Evolutionary conservation across 2,888 invertebrate species (phyloP).

Genomic region (Nephrotoma flavescens): DNA sequence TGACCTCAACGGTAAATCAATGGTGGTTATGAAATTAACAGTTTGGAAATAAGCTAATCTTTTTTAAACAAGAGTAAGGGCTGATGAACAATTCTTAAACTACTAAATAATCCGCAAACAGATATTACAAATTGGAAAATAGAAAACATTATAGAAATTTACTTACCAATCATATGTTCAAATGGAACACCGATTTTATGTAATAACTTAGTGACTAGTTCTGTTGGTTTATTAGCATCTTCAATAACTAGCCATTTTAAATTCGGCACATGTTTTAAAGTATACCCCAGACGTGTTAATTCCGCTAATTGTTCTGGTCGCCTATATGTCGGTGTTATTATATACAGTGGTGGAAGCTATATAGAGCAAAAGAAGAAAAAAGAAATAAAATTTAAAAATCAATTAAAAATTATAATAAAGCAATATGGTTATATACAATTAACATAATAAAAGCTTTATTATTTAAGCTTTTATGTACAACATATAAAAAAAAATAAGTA

Average conservation of each 20-base stretch:
- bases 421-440: neutral
- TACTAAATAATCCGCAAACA: no score
- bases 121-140: neutral
- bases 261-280: slow-evolving; percentile 48
- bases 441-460: neutral
- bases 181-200: slow-evolving; percentile 38
- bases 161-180: slow-evolving; percentile 41
- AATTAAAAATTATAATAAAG: neutral
- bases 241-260: slow-evolving; percentile 63
- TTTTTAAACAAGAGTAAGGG: no score
- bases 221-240: slow-evolving; percentile 40
- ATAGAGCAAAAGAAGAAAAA: neutral
- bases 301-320: slow-evolving; percentile 68
- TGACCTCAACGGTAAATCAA: no score
- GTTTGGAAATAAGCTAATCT: no score
- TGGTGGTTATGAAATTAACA: no score
- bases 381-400: neutral
- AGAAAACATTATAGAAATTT: neutral
- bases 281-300: slow-evolving; percentile 56
- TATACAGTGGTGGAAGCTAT: slow-evolving; percentile 38
- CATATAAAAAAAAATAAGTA: neutral
- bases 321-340: slow-evolving; percentile 60
- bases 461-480: neutral
- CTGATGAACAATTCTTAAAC: no score
- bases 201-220: slow-evolving; percentile 34